Base-by-base conservation (phyloP, 1,140 invertebrate genomes). In the Calephelis virginiensis region DNA sequence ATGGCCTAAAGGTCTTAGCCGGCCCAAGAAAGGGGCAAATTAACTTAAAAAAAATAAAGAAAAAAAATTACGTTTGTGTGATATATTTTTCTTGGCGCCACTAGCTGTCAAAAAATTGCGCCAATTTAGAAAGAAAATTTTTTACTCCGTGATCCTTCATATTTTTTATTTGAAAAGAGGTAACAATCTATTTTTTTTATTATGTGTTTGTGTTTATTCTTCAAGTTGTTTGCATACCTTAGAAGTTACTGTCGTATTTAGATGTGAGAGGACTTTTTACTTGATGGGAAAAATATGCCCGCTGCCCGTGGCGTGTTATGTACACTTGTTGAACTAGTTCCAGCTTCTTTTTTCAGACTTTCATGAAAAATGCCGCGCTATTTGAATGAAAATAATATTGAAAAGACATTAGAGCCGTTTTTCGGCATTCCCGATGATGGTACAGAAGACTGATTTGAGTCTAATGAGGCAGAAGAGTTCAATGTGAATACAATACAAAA, bases 41-140 rank as follows among this genome's bases (percentile, higher is more conserved):
- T n/a, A n/a, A n/a, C n/a, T n/a, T n/a, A n/a, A n/a, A n/a, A n/a
- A n/a, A n/a, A n/a, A n/a, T n/a, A n/a, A n/a, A 17, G 0, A 68
- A 72, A 67, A 66, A 65, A 72, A 66, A 73, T 48, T 6, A 73
- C 56, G 67, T 67, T 69, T 69, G 67, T 69, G 62, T 59, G 63
- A 68, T 38, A 71, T 68, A 64, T 72, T 71, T 78, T 90, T 86
- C 83, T 85, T 75, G 71, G 68, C 71, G 68, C 65, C 68, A 70
- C 48, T 68, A 71, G 69, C 66, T 67, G 69, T 66, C 64, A 74
- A 70, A 73, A 66, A 70, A 69, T 74, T 68, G 66, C 72, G 72
- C 8, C 37, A 74, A 68, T 73, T 73, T 70, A 67, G 65, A 70
- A 73, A 70, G 49, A 67, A 70, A 73, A 66, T 65, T 70, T 71